phyloP scores from a whole-genome alignment of 2,797 vertebrate species.

The Danio albolineatus region DNA sequence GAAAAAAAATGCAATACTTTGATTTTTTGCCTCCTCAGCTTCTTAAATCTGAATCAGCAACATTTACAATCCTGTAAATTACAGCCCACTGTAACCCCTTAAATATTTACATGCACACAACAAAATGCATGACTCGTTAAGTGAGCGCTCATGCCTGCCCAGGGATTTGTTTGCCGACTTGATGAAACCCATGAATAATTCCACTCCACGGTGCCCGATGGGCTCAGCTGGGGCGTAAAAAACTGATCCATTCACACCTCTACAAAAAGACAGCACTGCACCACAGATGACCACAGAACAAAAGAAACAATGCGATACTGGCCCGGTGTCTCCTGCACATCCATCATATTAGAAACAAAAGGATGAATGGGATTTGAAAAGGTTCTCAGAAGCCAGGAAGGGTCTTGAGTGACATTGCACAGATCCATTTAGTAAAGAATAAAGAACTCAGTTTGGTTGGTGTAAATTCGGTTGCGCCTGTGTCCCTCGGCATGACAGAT shows the following conservation, averaged over 20 bases:
- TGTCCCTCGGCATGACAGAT: constrained; percentile 56
- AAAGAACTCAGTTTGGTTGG: constrained; percentile 40
- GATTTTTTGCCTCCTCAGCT: neutral
- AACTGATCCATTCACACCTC: constrained; percentile 28
- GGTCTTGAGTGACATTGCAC: constrained; percentile 17
- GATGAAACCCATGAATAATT: constrained; percentile 51
- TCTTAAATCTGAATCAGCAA: neutral
- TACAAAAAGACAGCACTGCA: constrained; percentile 32
- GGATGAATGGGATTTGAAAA: constrained; percentile 42
- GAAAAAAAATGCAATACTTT: too few relatives aligned
- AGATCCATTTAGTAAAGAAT: constrained; percentile 22
- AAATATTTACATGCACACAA: constrained; percentile 37
- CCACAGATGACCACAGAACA: constrained; percentile 33
- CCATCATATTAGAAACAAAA: constrained; percentile 49
- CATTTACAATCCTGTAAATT: neutral
- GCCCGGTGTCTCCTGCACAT: constrained; percentile 31
- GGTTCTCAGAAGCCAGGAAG: constrained; percentile 1
- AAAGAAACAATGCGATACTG: constrained; percentile 34
- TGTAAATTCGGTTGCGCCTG: constrained; percentile 56
- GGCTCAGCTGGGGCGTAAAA: constrained; percentile 29
- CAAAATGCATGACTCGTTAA: constrained; percentile 26
- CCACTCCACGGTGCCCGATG: constrained; percentile 11
- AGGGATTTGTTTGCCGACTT: constrained; percentile 45
- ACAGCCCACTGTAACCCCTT: neutral
- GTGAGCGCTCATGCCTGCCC: constrained; percentile 1